Conservation (phyloP, 1,140 invertebrate species). For the Lepidostoma basale region DNA sequence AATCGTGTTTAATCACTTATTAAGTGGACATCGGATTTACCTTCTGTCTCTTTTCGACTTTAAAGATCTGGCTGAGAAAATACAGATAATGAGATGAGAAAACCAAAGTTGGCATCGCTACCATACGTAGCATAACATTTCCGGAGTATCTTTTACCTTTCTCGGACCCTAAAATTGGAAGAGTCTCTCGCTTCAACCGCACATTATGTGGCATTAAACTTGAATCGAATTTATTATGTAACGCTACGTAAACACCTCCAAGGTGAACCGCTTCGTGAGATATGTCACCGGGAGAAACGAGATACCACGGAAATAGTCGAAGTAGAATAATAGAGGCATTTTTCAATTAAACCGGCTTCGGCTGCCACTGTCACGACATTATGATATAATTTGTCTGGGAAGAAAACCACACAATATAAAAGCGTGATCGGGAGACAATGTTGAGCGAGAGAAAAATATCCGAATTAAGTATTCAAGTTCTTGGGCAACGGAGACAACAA, state of each 20-base stretch:
- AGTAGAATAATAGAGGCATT: not conserved
- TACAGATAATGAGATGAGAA: too few relatives aligned
- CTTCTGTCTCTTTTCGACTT: too few relatives aligned
- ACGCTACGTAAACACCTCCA: not conserved
- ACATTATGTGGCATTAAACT: not conserved
- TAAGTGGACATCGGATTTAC: too few relatives aligned
- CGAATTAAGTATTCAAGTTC: too few relatives aligned
- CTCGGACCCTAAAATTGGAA: not conserved
- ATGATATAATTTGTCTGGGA: not conserved
- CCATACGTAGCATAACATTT: too few relatives aligned
- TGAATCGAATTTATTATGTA: not conserved
- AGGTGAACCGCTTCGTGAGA: conserved; percentile 5
- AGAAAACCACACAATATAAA: not conserved
- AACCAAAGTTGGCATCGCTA: too few relatives aligned
- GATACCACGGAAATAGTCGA: not conserved
- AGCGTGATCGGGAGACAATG: conserved; percentile 19
- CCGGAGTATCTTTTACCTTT: not conserved
- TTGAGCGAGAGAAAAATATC: not conserved
- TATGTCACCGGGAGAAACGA: not conserved
- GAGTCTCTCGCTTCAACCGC: not conserved
- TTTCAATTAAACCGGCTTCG: not conserved
- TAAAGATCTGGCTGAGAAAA: too few relatives aligned
- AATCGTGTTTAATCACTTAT: too few relatives aligned
- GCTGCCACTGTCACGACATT: conserved; percentile 15
- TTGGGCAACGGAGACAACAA: too few relatives aligned